Evolutionary conservation across 1,140 invertebrate genomes (phyloP).

Genomic region (honey bee (Apis mellifera)): Amel_HAv3.1 CM009931.2:25423501-25424000

Average conservation of each 20-base stretch:
- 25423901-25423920: no score
- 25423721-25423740: background rate
- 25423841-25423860: background rate
- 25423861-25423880: no score
- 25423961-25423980: no score
- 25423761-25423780: no score
- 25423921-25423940: no score
- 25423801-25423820: no score
- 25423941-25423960: no score
- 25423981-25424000: no score
- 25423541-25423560: slow-evolving; percentile 47
- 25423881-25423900: no score
- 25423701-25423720: background rate
- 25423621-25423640: background rate
- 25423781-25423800: no score
- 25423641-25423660: background rate
- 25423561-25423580: slow-evolving; percentile 16
- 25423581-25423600: slow-evolving; percentile 19
- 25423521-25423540: background rate
- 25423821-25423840: background rate
- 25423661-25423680: background rate
- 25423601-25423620: slow-evolving; percentile 42
- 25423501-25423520: no score
- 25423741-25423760: no score
- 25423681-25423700: background rate